Base-by-base conservation (phyloP, 2,113 vertebrate genomes). In the Lagopus leucura region DNA sequence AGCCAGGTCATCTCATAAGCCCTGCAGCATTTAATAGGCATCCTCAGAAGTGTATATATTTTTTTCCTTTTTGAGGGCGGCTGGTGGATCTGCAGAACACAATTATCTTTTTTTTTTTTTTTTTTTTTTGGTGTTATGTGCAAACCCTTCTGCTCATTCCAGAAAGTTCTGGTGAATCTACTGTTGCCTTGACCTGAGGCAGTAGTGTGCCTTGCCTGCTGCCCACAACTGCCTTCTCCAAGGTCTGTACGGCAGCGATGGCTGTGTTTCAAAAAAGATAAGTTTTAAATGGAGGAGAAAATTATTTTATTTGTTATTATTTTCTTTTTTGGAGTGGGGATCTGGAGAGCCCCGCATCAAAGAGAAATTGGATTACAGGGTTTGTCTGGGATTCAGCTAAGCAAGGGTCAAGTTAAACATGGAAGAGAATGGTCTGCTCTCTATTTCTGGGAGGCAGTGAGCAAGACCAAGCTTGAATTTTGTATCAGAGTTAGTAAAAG, bases 51-150 rank as follows among this genome's bases (percentile, higher is more conserved):
- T 63, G 16, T 11, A 11, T 63, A 25, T 11, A 11, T 63, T 63
- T 63, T 60, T 10, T 6, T 70, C 3, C 2, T 54, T 4, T 4
- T 15, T 25, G 20, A n/a, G 57, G 8, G 7, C 21, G 25, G 78
- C 14, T 0, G 2, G 11, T 75, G 1, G 54, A 13, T 84, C 74
- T 0, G 1, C 40, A 65, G 50, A 12, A 38, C 14, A 8, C 47
- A 6, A 16, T 19, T 6, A 30, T 30, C 34, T 3, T 20, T 13
- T 6, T 11, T 79, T 80, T 80, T 71, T 43, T 43, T 42, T 40
- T 40, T 11, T 11, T 40, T 40, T 40, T 40, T 11, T 40, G 40
- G 21, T 27, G 24, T 14, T 16, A 17, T 18, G 10, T 27, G 17
- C 63, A 19, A 25, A 32, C 10, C 42, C 6, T 61, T 7, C 40